Evolutionary conservation across 1,140 invertebrate genomes (phyloP), one percentile per base, ranked within the genome.

Genomic region (Sinella curviseta): DNA sequence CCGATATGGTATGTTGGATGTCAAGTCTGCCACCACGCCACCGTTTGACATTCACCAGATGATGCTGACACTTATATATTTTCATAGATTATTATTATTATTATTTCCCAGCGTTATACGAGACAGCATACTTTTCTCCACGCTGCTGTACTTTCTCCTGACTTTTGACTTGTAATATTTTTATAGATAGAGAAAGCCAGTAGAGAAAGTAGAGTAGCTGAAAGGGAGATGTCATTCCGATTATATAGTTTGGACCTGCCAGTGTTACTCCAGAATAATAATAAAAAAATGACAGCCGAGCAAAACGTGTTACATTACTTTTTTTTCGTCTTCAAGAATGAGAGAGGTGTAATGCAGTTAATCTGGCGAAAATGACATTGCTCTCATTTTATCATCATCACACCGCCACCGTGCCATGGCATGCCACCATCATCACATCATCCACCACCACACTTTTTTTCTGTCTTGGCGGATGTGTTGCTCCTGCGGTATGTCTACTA

Each of bases 381-480:
- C 55, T 60, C 55, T 24, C 55, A 24, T 60, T 60, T 60, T 60
- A n/a, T n/a, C n/a, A n/a, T n/a, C n/a, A n/a, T n/a, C n/a, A n/a
- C n/a, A n/a, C n/a, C n/a, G n/a, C n/a, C n/a, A n/a, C n/a, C n/a
- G n/a, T n/a, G n/a, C n/a, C n/a, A n/a, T n/a, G n/a, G n/a, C n/a
- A n/a, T n/a, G n/a, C n/a, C 24, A 60, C 24, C 55, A 60, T 60
- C 24, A 26, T 60, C 55, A 60, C 17, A 17, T 8, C 24, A 12
- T 4, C 24, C 55, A 60, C 24, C 55, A 60, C 24, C 55, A 60
- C 14, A 12, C 55, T 60, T 24, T 14, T 60, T 8, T 3, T n/a
- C 55, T 24, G 12, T 24, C 4, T 48, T n/a, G n/a, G n/a, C n/a
- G n/a, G n/a, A n/a, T n/a, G n/a, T 17, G 39, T 48, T 48, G 4